Evolutionary conservation across 2,888 invertebrate genomes (phyloP).

Genomic region (Mesoligia furuncula): DNA sequence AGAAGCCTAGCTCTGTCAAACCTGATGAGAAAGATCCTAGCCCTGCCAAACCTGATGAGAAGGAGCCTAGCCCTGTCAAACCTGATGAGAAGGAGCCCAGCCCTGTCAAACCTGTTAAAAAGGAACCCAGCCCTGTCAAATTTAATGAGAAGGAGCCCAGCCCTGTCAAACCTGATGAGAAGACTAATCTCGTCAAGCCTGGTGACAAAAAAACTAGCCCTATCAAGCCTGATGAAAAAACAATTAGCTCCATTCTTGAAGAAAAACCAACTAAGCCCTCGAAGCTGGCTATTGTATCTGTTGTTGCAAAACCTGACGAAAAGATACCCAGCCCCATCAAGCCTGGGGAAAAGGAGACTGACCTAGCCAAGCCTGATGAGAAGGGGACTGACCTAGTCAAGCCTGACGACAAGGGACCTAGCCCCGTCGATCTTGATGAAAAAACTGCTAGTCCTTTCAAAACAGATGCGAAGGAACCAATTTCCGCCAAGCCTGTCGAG

Average conservation of each 20-base stretch:
- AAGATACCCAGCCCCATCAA: slow-evolving; percentile 11
- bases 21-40: background rate
- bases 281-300: background rate
- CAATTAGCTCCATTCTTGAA: background rate
- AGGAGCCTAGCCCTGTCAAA: background rate
- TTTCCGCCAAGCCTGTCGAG: background rate
- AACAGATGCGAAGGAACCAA: background rate
- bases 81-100: slow-evolving; percentile 22
- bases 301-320: slow-evolving; percentile 1
- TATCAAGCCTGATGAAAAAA: slow-evolving; percentile 8
- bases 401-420: background rate
- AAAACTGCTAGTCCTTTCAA: slow-evolving; percentile 6
- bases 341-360: slow-evolving; percentile 5
- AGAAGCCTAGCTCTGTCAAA: background rate
- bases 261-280: background rate
- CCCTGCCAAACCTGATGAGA: background rate
- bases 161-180: slow-evolving; percentile 21
- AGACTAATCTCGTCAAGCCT: background rate
- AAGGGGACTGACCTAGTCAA: background rate
- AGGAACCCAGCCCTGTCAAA: slow-evolving; percentile 19
- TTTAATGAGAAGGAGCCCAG: slow-evolving; percentile 13
- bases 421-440: background rate
- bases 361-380: background rate
- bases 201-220: slow-evolving; percentile 26
- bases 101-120: background rate